phyloP scores from a whole-genome alignment of 2,797 vertebrate species.

The Threskiornis aethiopicus region DNA sequence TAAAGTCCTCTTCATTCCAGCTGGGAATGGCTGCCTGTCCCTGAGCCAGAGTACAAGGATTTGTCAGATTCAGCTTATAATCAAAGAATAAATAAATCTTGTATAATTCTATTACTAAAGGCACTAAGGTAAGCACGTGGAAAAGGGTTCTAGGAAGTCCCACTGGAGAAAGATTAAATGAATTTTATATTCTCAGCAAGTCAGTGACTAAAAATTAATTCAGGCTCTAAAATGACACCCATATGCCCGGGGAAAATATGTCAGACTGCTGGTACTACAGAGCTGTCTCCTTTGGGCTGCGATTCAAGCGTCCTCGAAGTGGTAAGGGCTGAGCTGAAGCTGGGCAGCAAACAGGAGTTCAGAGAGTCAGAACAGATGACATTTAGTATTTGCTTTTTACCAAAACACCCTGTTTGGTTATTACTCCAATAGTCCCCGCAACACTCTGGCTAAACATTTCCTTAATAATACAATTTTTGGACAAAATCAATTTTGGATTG shows the following conservation, averaged over 20 bases:
- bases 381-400: neutral
- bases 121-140: neutral
- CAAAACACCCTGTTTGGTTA: neutral
- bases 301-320: neutral
- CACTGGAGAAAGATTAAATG: neutral
- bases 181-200: neutral
- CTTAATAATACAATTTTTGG: neutral
- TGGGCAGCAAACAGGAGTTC: neutral
- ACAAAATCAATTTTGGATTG: too few species aligned
- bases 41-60: fast-evolving
- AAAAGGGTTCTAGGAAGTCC: neutral
- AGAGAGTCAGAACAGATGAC: neutral
- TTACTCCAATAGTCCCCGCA: neutral
- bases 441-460: fast-evolving
- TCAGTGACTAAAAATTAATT: neutral
- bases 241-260: fast-evolving
- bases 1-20: neutral
- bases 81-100: neutral
- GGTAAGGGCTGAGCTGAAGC: neutral
- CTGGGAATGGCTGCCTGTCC: neutral
- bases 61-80: neutral
- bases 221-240: neutral
- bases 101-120: neutral
- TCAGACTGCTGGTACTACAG: neutral
- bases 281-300: neutral